phyloP scores from a whole-genome alignment of 2,113 vertebrate species.

The Nothocercus nigrocapillus region DNA sequence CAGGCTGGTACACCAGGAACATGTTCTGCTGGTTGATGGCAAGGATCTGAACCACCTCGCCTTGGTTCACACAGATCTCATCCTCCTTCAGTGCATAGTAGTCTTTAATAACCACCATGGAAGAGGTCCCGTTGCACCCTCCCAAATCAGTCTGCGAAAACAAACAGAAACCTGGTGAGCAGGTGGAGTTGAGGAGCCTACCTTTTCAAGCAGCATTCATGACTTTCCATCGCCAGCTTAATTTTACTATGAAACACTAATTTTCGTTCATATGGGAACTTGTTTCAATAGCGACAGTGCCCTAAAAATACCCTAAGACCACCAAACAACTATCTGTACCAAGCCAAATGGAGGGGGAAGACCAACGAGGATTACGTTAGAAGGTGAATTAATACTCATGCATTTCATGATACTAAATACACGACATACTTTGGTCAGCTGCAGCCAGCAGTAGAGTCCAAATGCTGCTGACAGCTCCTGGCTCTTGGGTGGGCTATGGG shows the following conservation, averaged over 20 bases:
- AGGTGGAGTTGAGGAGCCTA: fast-evolving
- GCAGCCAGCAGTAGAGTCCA: not conserved
- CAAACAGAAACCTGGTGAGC: conserved; percentile 20
- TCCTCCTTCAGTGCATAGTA: conserved; percentile 98
- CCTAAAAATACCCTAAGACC: not conserved
- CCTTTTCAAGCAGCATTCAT: not conserved
- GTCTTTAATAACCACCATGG: conserved; percentile 94
- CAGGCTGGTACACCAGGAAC: conserved; percentile 94
- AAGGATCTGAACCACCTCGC: conserved; percentile 94
- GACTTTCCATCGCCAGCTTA: not conserved
- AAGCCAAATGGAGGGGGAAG: not conserved
- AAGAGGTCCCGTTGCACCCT: conserved; percentile 90
- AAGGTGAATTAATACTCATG: not conserved
- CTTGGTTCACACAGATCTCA: conserved; percentile 94
- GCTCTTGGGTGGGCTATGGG: not conserved
- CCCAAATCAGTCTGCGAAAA: conserved; percentile 82
- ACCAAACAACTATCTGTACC: not conserved
- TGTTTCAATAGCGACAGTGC: fast-evolving
- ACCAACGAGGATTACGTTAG: fast-evolving
- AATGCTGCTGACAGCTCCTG: not conserved
- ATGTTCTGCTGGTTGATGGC: conserved; percentile 98
- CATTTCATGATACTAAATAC: not conserved
- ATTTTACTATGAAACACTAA: not conserved
- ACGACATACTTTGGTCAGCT: not conserved
- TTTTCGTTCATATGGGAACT: not conserved